Evolutionary conservation across 2,113 vertebrate species (phyloP), one percentile per base, ranked within the genome.

Genomic region (Toxotes jaculatrix): DNA sequence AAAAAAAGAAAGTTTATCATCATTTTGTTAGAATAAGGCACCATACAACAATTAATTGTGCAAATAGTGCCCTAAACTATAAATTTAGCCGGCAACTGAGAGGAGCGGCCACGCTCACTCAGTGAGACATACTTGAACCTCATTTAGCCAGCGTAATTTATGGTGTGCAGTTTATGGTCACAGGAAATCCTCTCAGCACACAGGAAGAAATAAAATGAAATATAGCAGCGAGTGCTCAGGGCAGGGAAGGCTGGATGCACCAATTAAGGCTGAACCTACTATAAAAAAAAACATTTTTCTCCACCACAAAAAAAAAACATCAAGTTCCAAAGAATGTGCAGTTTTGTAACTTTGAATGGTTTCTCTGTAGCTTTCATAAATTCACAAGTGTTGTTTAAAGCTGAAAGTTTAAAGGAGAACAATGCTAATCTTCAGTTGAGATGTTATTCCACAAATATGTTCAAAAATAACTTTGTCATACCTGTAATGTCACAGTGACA

Each of bases 301-400:
- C 38, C 56, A 67, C 45, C 49, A 72, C 55, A 77, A 68, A 83
- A 66, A n/a, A n/a, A n/a, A n/a, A n/a, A n/a, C 66, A 64, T 64
- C 36, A 74, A 43, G n/a, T 16, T 21, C 71, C 23, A 51, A 49
- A 56, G 32, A 55, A 73, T 38, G 27, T 45, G 62, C 23, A 55
- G n/a, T 63, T 53, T 62, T 36, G 43, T 63, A n/a, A n/a, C 62
- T 21, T 14, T 68, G 14, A 65, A 36, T 62, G 32, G 51, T 82
- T 67, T 61, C 3, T 68, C 61, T 49, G 13, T 13, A 23, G 12
- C 42, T 56, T 32, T 66, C 11, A 34, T 66, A n/a, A 21, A 66
- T 78, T 67, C 34, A 55, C 4, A 1, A 1, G 1, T 2, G 40
- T 42, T 42, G 31, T 66, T 61, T 77, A 7, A 10, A 42, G 21